Evolutionary conservation across 1,140 invertebrate species (phyloP).

Genomic region (Polyergus mexicanus): DNA sequence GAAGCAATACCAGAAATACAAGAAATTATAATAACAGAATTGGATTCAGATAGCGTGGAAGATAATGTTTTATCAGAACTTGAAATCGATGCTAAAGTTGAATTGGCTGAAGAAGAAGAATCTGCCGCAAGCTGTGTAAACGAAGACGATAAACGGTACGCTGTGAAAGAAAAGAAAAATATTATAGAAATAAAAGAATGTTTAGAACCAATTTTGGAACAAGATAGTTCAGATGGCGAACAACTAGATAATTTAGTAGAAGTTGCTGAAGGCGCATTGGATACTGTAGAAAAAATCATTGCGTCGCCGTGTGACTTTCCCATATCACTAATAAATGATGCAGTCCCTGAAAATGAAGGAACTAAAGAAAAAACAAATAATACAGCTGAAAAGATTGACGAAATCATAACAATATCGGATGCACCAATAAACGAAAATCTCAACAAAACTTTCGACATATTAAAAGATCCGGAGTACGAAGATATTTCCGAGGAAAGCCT

Average conservation of each 20-base stretch:
- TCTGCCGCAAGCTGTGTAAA: neutral
- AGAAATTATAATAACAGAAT: constrained; percentile 69
- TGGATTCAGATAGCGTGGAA: constrained; percentile 62
- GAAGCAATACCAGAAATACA: constrained; percentile 12
- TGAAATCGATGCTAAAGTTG: constrained; percentile 73
- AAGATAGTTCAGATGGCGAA: constrained; percentile 80
- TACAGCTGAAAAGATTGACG: neutral
- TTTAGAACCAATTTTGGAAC: constrained; percentile 62
- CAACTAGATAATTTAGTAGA: constrained; percentile 82
- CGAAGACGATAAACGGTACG: neutral
- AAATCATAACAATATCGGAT: constrained; percentile 10
- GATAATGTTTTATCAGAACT: constrained; percentile 68
- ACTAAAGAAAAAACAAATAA: constrained; percentile 14
- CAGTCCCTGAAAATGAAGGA: neutral
- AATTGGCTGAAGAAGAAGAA: constrained; percentile 72
- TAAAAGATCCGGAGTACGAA: constrained; percentile 84
- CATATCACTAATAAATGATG: constrained; percentile 12
- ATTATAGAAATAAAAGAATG: constrained; percentile 17
- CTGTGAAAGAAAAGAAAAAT: neutral
- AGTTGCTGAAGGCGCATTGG: constrained; percentile 76
- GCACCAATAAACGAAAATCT: constrained; percentile 20
- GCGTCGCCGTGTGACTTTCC: constrained; percentile 19
- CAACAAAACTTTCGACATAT: constrained; percentile 74
- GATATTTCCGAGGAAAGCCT: constrained; percentile 85
- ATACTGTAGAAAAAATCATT: constrained; percentile 73